Evolutionary conservation across 2,888 invertebrate genomes (phyloP), one percentile per base, ranked within the genome.

Genomic region (Platerodrilus igneus): DNA sequence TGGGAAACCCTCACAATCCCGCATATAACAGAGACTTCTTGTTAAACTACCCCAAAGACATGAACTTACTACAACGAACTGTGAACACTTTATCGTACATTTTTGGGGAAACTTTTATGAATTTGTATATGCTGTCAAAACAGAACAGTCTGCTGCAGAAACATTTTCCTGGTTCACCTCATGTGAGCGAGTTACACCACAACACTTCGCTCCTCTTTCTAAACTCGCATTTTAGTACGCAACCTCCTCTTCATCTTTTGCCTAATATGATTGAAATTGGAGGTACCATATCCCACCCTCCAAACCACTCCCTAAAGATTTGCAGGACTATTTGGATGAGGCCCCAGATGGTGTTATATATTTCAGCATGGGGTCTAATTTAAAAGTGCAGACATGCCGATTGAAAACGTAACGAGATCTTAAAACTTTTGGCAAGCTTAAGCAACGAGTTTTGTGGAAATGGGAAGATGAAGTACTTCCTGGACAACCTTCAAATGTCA

Each of bases 311-410:
- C 57, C 62, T 1, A 19, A 45, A 70, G 74, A 78, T 57, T 57
- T 78, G 1, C 67, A 76, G 60, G 60, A 64, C 13, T 63, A 71
- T 38, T 53, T 78, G 37, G 76, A 78, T 47, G 60, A 66, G 6
- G 68, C 77, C 1, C 66, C 63, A 31, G 48, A 76, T 26, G 79
- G 78, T 1, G 75, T 73, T 0, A 66, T 79, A 2, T 75, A 75
- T 44, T 72, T 78, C 45, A 77, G 74, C 48, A 73, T 81, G 56
- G 81, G 80, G 2, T 76, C 79, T 1, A 74, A 76, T 45, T 65
- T 78, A 0, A n/a, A n/a, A n/a, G n/a, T n/a, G n/a, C n/a, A n/a
- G n/a, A n/a, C n/a, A n/a, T n/a, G n/a, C n/a, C n/a, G n/a, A n/a
- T n/a, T n/a, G n/a, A n/a, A n/a, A n/a, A n/a, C n/a, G n/a, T n/a